These are phyloP conservation scores for Leptosomus discolor DNA, from an alignment of 2,113 vertebrate genomes.

Conservation along the genomic window DNA sequence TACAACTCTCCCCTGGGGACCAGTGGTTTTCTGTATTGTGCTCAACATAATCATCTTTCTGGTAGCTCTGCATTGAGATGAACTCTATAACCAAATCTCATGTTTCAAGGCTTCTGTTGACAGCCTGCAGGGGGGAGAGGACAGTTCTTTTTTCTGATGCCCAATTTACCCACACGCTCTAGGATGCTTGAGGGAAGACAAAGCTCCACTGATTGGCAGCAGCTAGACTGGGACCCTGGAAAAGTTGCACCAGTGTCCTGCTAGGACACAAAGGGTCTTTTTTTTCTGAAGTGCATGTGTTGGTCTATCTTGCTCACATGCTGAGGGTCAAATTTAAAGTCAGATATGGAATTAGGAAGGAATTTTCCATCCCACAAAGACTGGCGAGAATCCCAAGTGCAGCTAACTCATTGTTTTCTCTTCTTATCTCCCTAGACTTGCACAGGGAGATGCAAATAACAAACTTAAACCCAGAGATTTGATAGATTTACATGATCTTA, in stretches of 20 bases:
- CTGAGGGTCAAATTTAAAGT: slow-evolving; percentile 71
- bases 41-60: background rate
- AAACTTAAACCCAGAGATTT: slow-evolving; percentile 6
- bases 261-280: slow-evolving; percentile 29
- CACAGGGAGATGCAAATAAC: slow-evolving; percentile 8
- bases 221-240: background rate
- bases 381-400: slow-evolving; percentile 58
- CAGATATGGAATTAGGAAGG: slow-evolving; percentile 70
- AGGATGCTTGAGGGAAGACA: slow-evolving; percentile 30
- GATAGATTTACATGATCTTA: background rate
- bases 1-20: background rate
- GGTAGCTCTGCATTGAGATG: background rate
- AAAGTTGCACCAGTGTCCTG: slow-evolving; percentile 29
- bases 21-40: background rate
- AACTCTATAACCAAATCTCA: background rate
- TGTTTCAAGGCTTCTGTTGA: slow-evolving; percentile 28
- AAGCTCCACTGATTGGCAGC: slow-evolving; percentile 31
- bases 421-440: slow-evolving; percentile 12
- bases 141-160: background rate
- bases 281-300: slow-evolving; percentile 48
- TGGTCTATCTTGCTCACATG: slow-evolving; percentile 53
- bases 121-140: background rate
- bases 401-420: slow-evolving; percentile 47
- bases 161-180: background rate
- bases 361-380: slow-evolving; percentile 65